These are phyloP conservation scores for Tetanocera ferruginea DNA, from an alignment of 2,888 invertebrate genomes.

Conservation along the genomic window DNA sequence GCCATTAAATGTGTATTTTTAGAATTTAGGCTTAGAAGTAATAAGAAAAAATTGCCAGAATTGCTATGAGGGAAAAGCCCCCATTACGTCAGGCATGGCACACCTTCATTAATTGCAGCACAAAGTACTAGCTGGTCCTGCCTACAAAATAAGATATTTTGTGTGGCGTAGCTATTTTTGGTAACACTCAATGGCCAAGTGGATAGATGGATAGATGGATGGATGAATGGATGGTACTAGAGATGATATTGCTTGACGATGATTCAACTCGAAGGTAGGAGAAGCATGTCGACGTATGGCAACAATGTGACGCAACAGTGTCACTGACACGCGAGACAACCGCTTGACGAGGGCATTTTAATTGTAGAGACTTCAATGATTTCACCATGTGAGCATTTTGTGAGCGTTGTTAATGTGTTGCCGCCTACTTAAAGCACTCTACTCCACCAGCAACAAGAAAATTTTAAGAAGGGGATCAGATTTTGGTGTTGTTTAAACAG, in stretches of 20 bases:
- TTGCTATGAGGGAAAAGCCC: background rate
- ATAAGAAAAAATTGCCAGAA: conserved; percentile 7
- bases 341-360: conserved; percentile 4
- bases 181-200: background rate
- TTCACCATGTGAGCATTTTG: background rate
- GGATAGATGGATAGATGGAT: background rate
- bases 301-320: background rate
- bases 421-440: background rate
- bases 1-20: conserved; percentile 2
- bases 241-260: background rate
- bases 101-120: conserved; percentile 42
- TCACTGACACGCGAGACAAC: background rate
- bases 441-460: background rate
- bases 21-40: conserved; percentile 7
- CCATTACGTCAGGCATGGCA: conserved; percentile 27
- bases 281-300: background rate
- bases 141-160: background rate
- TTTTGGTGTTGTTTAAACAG: too few species aligned
- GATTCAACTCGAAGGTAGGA: background rate
- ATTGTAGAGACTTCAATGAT: background rate
- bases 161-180: background rate
- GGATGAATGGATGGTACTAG: too few species aligned
- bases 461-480: too few species aligned
- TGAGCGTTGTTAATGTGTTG: background rate
- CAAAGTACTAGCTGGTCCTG: background rate